Percentiles rank a stretch among this genome's conserved stretches.
Evolutionary conservation across 2,113 vertebrate genomes (phyloP).

Genomic region (Narcine bancroftii): DNA sequence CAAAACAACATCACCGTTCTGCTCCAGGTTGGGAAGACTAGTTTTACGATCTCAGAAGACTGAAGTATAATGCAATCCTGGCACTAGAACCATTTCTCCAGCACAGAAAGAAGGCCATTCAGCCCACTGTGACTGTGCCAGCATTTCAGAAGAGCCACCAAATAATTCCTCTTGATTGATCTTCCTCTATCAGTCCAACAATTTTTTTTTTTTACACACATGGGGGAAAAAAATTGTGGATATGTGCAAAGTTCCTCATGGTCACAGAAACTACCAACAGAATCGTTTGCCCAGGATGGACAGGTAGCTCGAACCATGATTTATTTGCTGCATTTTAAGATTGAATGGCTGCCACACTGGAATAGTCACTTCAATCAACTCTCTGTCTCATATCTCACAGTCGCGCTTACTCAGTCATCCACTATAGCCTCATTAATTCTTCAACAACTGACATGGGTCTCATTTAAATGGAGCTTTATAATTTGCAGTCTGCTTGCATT

Average conservation of each 20-base stretch:
- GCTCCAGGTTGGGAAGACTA: too few species aligned
- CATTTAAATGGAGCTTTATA: slow-evolving; percentile 23
- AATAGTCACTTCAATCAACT: slow-evolving; percentile 32
- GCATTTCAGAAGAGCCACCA: not conserved
- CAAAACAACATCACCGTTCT: too few species aligned
- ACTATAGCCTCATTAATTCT: slow-evolving; percentile 35
- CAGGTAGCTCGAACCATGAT: not conserved
- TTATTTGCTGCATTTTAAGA: not conserved
- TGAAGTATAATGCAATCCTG: too few species aligned
- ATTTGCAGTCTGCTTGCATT: slow-evolving; percentile 32
- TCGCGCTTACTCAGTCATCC: slow-evolving; percentile 32
- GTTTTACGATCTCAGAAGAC: too few species aligned
- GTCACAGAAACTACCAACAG: not conserved
- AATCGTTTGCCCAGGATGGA: not conserved
- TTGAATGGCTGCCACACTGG: slow-evolving; percentile 24
- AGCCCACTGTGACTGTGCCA: too few species aligned
- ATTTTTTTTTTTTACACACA: not conserved
- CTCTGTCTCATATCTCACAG: slow-evolving; percentile 20
- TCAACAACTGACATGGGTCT: slow-evolving; percentile 28
- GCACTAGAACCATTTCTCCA: too few species aligned
- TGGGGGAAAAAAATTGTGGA: not conserved
- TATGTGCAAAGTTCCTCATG: not conserved
- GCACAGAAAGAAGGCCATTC: too few species aligned
- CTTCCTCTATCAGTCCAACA: not conserved
- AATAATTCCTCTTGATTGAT: not conserved